Conservation (phyloP, 2,113 vertebrate genomes). For the Climacteris rufus region DNA sequence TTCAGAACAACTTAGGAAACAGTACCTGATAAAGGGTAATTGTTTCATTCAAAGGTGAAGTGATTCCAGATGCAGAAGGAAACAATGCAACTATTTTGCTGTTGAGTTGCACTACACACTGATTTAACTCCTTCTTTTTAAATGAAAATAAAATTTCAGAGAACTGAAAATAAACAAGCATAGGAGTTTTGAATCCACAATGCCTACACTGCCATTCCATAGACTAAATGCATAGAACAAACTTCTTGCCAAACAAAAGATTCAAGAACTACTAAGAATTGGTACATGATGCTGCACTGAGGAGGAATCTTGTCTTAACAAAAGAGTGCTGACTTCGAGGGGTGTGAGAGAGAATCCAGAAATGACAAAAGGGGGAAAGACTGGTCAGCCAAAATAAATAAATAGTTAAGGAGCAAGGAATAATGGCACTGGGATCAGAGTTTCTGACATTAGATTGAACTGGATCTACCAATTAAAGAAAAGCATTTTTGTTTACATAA, state of each 20-base stretch:
- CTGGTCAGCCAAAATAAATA: neutral
- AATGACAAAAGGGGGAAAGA: neutral
- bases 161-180: neutral
- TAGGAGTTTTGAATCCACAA: neutral
- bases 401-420: neutral
- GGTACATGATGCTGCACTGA: neutral
- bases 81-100: neutral
- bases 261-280: neutral
- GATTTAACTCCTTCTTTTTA: neutral
- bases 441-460: neutral
- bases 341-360: neutral
- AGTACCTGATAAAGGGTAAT: constrained; percentile 3
- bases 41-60: neutral
- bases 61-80: neutral
- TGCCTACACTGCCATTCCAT: neutral
- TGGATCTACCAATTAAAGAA: neutral
- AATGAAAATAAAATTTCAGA: neutral
- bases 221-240: neutral
- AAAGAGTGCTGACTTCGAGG: neutral
- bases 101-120: neutral
- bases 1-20: neutral
- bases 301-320: neutral
- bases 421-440: neutral
- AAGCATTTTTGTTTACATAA: neutral
- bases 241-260: neutral